These are phyloP conservation scores for Porites rus DNA, from an alignment of 92 coral and sea anemone genomes.

Conservation along the genomic window DNA sequence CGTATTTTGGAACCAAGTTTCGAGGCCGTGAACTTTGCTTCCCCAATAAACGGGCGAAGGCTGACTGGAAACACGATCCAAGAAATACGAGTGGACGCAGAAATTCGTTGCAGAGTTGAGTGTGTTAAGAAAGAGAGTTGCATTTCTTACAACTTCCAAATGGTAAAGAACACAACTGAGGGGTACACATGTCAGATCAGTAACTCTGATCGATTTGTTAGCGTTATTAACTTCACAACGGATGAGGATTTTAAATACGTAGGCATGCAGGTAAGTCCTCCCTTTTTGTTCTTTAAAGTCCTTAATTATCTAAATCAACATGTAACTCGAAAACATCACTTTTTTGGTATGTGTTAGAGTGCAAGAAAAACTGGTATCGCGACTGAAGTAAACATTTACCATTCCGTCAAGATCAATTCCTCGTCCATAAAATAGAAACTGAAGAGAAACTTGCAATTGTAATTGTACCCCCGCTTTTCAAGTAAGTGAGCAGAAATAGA, in stretches of 20 bases:
- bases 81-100: conserved; percentile 13
- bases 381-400: no score
- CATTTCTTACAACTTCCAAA: conserved; percentile 26
- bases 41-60: neutral
- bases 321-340: no score
- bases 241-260: conserved; percentile 4
- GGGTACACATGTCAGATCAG: conserved; percentile 9
- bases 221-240: neutral
- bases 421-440: no score
- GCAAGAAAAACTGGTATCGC: no score
- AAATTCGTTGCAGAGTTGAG: neutral
- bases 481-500: no score
- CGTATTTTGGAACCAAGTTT: conserved; percentile 1
- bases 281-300: neutral
- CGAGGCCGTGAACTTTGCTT: conserved; percentile 3
- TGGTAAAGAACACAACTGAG: neutral
- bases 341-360: no score
- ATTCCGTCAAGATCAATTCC: no score
- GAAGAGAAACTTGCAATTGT: no score
- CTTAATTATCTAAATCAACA: no score
- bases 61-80: conserved; percentile 22
- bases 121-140: conserved; percentile 23
- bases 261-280: conserved; percentile 11
- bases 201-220: conserved; percentile 28
- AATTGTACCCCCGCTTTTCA: no score